These are phyloP conservation scores for Butastur rufipennis DNA, from an alignment of 2,113 vertebrate species.

Conservation along the genomic window DNA sequence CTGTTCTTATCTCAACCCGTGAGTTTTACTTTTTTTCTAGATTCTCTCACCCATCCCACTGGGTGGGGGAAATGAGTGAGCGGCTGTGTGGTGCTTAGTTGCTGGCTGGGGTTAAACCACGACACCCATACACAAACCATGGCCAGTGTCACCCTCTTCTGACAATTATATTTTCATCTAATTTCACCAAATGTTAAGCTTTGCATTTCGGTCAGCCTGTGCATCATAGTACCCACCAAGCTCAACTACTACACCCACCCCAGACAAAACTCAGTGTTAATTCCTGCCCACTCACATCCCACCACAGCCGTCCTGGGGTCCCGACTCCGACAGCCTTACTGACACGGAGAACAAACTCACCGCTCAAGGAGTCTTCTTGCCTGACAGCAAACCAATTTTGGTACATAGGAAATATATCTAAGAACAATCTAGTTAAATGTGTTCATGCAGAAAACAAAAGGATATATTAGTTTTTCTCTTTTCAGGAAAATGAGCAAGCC, in stretches of 20 bases:
- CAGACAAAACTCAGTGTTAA: neutral
- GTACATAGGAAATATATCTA: neutral
- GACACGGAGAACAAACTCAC: neutral
- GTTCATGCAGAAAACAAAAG: neutral
- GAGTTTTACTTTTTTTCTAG: too few relatives aligned
- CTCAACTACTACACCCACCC: too few relatives aligned
- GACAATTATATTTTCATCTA: neutral
- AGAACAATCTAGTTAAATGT: neutral
- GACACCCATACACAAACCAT: neutral
- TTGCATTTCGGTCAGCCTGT: neutral
- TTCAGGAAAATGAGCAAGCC: neutral
- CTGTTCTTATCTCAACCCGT: too few relatives aligned
- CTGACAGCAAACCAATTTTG: neutral
- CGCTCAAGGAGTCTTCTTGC: neutral
- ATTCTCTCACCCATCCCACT: too few relatives aligned
- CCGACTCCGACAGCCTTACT: neutral
- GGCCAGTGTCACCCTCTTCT: neutral
- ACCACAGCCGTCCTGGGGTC: fast-evolving
- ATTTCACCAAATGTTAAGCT: neutral
- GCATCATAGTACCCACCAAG: neutral
- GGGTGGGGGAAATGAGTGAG: too few relatives aligned
- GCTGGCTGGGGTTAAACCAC: too few relatives aligned
- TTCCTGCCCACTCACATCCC: neutral
- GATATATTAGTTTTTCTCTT: neutral
- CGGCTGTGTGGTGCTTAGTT: too few relatives aligned